A percentile compares a stretch with the other conserved stretches of the same genome.
phyloP scores from a whole-genome alignment of 2,113 vertebrate species.

The Tetraodon nigroviridis region DNA sequence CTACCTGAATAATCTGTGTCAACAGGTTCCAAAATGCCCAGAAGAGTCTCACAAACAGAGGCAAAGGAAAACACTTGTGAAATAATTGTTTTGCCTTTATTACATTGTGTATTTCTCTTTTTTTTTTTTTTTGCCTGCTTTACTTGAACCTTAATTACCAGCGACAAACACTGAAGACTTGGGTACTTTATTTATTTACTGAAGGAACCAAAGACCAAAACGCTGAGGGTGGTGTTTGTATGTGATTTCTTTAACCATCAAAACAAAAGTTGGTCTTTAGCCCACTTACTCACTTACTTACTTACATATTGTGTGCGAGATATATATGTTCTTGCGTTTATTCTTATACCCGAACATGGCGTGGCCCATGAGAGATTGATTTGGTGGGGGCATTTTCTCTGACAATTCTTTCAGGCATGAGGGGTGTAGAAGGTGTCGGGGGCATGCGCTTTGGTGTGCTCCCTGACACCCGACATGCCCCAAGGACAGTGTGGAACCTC shows the following conservation, averaged over 20 bases:
- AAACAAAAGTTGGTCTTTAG: conserved; percentile 5
- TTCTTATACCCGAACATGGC: conserved; percentile 38
- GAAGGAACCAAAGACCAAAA: not conserved
- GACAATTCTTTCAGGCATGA: conserved; percentile 61
- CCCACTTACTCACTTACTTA: no score
- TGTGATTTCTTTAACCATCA: not conserved
- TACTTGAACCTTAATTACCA: conserved; percentile 64
- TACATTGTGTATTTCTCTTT: conserved; percentile 25
- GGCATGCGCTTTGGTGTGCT: conserved; percentile 48
- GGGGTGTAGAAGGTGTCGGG: not conserved
- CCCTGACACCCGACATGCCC: conserved; percentile 60
- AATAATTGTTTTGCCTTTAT: conserved; percentile 62
- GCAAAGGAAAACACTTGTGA: conserved; percentile 61
- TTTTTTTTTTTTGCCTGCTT: conserved; percentile 19
- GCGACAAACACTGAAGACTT: conserved; percentile 16
- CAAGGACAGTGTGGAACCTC: conserved; percentile 50
- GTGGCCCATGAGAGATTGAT: conserved; percentile 65
- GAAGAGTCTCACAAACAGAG: conserved; percentile 65
- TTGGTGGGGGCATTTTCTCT: conserved; percentile 60
- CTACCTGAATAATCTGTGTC: conserved; percentile 80
- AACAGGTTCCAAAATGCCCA: conserved; percentile 77
- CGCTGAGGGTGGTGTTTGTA: not conserved
- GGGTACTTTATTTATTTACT: conserved; percentile 11
- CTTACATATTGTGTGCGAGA: no score
- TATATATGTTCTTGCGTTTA: conserved; percentile 27